These are phyloP conservation scores for Leptobrachium leishanense DNA, from an alignment of 2,113 vertebrate genomes.

Conservation along the genomic window DNA sequence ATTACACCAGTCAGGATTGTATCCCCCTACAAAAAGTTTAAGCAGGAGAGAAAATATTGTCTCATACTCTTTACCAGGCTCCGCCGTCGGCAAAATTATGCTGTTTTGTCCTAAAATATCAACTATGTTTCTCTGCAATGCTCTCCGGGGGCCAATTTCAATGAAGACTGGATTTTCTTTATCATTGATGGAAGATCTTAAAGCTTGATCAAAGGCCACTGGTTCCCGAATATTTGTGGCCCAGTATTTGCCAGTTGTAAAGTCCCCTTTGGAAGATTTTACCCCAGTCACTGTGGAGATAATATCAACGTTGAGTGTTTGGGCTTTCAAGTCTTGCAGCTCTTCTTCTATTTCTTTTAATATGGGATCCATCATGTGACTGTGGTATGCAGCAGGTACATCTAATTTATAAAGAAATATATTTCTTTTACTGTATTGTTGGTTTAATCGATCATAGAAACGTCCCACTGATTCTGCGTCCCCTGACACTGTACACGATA, in stretches of 20 bases:
- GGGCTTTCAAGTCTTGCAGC: conserved; percentile 58
- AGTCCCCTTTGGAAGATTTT: conserved; percentile 64
- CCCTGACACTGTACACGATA: conserved; percentile 80
- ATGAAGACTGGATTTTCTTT: conserved; percentile 72
- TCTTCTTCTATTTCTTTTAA: conserved; percentile 62
- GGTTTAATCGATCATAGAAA: conserved; percentile 63
- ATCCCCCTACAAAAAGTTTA: conserved; percentile 76
- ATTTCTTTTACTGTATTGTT: conserved; percentile 60
- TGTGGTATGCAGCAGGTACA: conserved; percentile 79
- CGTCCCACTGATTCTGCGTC: conserved; percentile 63
- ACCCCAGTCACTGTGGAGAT: conserved; percentile 78
- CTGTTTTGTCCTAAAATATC: conserved; percentile 72
- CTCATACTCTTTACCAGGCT: conserved; percentile 68
- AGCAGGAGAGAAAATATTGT: conserved; percentile 64
- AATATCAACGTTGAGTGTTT: conserved; percentile 64
- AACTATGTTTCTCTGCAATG: conserved; percentile 73
- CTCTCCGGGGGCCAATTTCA: conserved; percentile 77
- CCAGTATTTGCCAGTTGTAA: conserved; percentile 76
- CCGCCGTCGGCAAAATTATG: conserved; percentile 67
- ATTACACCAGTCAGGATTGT: conserved; percentile 72
- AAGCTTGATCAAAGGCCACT: conserved; percentile 74
- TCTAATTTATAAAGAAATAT: conserved; percentile 73
- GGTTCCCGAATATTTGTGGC: conserved; percentile 75
- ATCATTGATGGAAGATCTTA: conserved; percentile 57
- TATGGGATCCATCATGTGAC: conserved; percentile 79